These are phyloP conservation scores for Thinocorus orbignyianus DNA, from an alignment of 2,113 vertebrate species.

Conservation along the genomic window DNA sequence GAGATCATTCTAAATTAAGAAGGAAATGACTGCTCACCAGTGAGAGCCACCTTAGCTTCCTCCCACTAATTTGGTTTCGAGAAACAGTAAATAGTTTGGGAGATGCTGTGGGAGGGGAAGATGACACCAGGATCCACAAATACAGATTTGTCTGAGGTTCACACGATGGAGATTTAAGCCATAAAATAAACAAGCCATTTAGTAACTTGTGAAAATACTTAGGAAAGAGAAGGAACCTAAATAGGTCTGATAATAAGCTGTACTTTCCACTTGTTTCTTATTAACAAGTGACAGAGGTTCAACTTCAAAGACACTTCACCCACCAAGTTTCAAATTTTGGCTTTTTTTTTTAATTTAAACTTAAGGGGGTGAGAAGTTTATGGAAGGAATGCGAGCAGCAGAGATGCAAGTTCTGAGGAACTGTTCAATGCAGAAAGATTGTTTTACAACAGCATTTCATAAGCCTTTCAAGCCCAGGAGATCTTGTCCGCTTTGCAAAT, in stretches of 20 bases:
- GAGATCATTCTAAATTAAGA: not conserved
- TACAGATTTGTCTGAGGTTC: not conserved
- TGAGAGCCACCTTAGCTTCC: not conserved
- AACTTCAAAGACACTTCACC: not conserved
- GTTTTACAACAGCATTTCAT: not conserved
- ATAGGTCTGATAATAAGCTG: not conserved
- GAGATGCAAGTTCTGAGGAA: not conserved
- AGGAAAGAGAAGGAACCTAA: not conserved
- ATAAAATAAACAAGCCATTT: not conserved
- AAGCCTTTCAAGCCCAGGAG: not conserved
- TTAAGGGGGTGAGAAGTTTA: not conserved
- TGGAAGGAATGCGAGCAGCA: not conserved
- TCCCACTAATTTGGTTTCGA: not conserved
- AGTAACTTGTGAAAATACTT: not conserved
- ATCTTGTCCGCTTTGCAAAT: not conserved
- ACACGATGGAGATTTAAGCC: not conserved
- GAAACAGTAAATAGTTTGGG: not conserved
- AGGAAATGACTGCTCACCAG: not conserved
- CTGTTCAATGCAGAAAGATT: not conserved
- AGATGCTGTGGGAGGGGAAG: not conserved
- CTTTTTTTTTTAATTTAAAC: not conserved
- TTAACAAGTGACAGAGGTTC: not conserved
- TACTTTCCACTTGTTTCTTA: accelerated
- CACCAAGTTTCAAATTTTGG: not conserved
- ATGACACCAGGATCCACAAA: not conserved